Conservation (phyloP, 1,140 invertebrate genomes). For the Scaptomyza pallida region DNA sequence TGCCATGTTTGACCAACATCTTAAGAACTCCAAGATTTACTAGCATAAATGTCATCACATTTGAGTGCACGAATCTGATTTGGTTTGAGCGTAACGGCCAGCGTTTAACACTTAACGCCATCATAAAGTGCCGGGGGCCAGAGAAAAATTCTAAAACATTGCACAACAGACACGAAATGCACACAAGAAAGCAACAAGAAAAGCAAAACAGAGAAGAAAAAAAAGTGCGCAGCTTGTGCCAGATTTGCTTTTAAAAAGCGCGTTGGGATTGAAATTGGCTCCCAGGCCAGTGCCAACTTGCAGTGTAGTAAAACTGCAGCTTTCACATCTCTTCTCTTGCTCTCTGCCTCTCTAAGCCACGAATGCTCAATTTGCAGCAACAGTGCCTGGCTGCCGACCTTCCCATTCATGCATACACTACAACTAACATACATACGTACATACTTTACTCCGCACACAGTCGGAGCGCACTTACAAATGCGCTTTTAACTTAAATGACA, state of each 20-base stretch:
- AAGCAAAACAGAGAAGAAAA: too few species aligned
- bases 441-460: slow-evolving; percentile 14
- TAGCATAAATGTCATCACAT: slow-evolving; percentile 30
- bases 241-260: slow-evolving; percentile 76
- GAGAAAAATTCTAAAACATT: slow-evolving; percentile 64
- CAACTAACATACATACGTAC: neutral
- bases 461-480: slow-evolving; percentile 65
- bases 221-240: slow-evolving; percentile 49
- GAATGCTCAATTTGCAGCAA: slow-evolving; percentile 24
- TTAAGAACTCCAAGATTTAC: neutral
- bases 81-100: slow-evolving; percentile 3
- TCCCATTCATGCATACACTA: slow-evolving; percentile 7
- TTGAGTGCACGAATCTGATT: slow-evolving; percentile 25
- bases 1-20: neutral
- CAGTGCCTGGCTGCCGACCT: slow-evolving; percentile 10
- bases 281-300: slow-evolving; percentile 15
- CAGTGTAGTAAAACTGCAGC: neutral
- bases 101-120: slow-evolving; percentile 55
- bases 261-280: slow-evolving; percentile 52
- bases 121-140: slow-evolving; percentile 31
- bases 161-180: slow-evolving; percentile 56
- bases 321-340: too few species aligned
- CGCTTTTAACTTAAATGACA: slow-evolving; percentile 80
- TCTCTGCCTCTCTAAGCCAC: neutral
- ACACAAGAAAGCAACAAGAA: neutral